Evolutionary conservation across 2,888 invertebrate genomes (phyloP), one percentile per base, ranked within the genome.

Genomic region (Caenorhabditis sinica): DNA sequence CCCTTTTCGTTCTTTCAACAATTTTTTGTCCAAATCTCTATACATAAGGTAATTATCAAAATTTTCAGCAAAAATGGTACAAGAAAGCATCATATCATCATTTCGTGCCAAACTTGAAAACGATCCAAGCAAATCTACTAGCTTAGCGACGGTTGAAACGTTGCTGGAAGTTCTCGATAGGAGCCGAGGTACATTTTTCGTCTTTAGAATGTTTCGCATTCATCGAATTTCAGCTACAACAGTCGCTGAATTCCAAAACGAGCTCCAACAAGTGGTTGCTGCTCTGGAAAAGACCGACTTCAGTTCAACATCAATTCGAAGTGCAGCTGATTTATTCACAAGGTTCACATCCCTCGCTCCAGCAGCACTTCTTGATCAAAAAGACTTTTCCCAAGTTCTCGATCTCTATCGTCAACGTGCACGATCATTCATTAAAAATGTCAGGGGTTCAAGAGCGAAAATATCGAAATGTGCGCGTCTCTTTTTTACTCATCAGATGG

Each of bases 401-500:
- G 79, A 72, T 51, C 85, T 82, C 28, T 88, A 88, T 72, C 63
- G 81, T 1, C 66, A 81, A 51, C 85, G 92, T 91, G 93, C 89
- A 9, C 63, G 83, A 25, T 66, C 74, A n/a, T 93, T 92, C 82
- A 81, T 91, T 13, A 85, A 89, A 58, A 82, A 92, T n/a, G 90
- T 92, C 9, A 79, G 85, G 15, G 79, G 81, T 93, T 95, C 97
- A 0, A 94, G 97, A 91, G 95, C 95, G 60, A 96, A 96, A 93
- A 96, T 98, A 86, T 96, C 96, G 0, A 95, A 95, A 93, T 95
- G 96, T 89, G 96, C 96, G 0, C 94, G 95, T 71, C 95, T 95
- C 30, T 97, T 97, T 93, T 96, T 98, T 86, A 95, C 95, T 69
- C 96, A 97, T 93, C 96, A 96, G 87, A 95, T 96, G 92, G 96